Evolutionary conservation across 1,140 invertebrate species (phyloP).

Genomic region (Listronotus bonariensis): DNA sequence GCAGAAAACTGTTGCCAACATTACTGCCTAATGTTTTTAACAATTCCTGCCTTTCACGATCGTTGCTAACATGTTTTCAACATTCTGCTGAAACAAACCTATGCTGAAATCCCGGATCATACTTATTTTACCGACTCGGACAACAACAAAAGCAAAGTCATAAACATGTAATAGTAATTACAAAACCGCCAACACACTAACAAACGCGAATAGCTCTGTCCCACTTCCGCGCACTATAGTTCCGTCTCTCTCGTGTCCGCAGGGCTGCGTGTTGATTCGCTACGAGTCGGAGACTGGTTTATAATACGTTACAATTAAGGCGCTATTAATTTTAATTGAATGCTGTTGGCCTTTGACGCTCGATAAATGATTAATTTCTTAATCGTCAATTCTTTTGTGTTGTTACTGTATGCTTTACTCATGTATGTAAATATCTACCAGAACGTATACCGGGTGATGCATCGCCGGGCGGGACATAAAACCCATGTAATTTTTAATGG

Average conservation of each 20-base stretch:
- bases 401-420: background rate
- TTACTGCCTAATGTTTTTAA: too few relatives aligned
- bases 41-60: too few relatives aligned
- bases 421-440: too few relatives aligned
- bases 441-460: too few relatives aligned
- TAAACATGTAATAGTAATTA: constrained; percentile 18
- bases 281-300: constrained; percentile 23
- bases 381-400: constrained; percentile 1
- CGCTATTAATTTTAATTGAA: constrained; percentile 38
- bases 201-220: constrained; percentile 5
- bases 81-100: too few relatives aligned
- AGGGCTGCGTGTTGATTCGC: constrained; percentile 31
- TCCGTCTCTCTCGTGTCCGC: constrained; percentile 9
- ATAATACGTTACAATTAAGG: constrained; percentile 33
- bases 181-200: constrained; percentile 14
- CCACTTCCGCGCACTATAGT: background rate
- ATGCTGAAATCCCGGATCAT: too few relatives aligned
- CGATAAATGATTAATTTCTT: constrained; percentile 23
- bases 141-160: constrained; percentile 11
- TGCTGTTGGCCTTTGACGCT: constrained; percentile 30
- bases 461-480: too few relatives aligned
- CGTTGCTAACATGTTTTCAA: too few relatives aligned
- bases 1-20: too few relatives aligned
- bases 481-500: too few relatives aligned
- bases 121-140: background rate